Conservation (phyloP, 2,113 vertebrate species). For the Grantiella picta region DNA sequence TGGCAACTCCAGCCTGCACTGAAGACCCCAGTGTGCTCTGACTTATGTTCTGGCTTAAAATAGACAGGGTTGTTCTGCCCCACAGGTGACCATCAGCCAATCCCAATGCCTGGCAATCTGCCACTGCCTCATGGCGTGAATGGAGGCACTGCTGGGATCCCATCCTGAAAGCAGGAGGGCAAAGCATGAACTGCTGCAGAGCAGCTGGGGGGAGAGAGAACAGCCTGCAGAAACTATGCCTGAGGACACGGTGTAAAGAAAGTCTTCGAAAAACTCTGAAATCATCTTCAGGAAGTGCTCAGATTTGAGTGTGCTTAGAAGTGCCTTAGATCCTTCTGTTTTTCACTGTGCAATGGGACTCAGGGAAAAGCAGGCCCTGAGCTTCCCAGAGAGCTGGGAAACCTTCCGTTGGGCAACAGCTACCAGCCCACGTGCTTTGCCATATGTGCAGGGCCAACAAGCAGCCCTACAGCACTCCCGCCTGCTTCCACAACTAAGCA, state of each 20-base stretch:
- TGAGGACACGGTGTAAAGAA: background rate
- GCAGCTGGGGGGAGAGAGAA: background rate
- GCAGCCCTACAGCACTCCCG: background rate
- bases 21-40: background rate
- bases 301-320: background rate
- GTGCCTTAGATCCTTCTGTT: background rate
- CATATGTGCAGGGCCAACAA: background rate
- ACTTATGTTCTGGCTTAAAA: background rate
- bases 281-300: background rate
- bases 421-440: background rate
- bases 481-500: background rate
- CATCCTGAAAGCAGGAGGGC: background rate
- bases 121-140: rapidly evolving
- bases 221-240: background rate
- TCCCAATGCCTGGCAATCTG: background rate
- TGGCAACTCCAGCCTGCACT: background rate
- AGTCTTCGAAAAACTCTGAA: background rate
- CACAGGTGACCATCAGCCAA: background rate
- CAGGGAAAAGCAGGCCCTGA: background rate
- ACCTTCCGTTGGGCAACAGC: background rate
- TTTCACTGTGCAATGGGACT: rapidly evolving
- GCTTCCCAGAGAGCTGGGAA: background rate
- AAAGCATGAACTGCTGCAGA: background rate
- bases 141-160: background rate
- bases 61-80: background rate